Evolutionary conservation across 2,797 vertebrate species (phyloP), one percentile per base, ranked within the genome.

Genomic region (Triplophysa bombifrons): DNA sequence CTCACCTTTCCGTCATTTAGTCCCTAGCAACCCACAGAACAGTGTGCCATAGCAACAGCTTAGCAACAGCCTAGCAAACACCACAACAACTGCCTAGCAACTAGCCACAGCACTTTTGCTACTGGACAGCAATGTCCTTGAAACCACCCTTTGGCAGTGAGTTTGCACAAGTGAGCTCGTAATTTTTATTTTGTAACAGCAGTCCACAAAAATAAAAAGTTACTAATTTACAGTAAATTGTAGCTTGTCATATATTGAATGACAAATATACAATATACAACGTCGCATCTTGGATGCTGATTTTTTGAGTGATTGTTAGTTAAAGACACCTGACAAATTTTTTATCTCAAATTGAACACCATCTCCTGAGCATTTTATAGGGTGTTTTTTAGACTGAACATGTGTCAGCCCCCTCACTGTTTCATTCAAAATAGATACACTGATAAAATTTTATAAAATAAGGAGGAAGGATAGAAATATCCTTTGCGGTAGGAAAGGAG

Each of bases 391-490:
- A 53, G 12, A 4, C n/a, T 58, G 11, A 25, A 25, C 6, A 60
- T 14, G 10, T 25, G 14, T 58, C 51, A 63, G 27, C 38, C 55
- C 9, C 38, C 30, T 11, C 41, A 48, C 38, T 20, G 19, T 53
- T 38, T 25, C 13, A 51, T 48, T 50, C 38, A 51, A 38, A 44
- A 44, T 58, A 46, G 46, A 76, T 11, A 14, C 30, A 53, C 19
- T n/a, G 60, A 74, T 48, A 71, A 66, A 56, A 48, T 71, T 22
- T 41, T 10, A 48, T 48, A 48, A 48, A 48, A 13, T 48, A 48
- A 58, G 38, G 30, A 2, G 22, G 34, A 20, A 72, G n/a, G 63
- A 68, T 5, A 48, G 19, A 51, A 53, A 73, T 66, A 3, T 46
- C 34, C 14, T 10, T 8, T 13, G 34, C 6, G 4, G 64, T 41